Evolutionary conservation across 2,113 vertebrate genomes (phyloP).

Genomic region (Eubucco bourcierii): DNA sequence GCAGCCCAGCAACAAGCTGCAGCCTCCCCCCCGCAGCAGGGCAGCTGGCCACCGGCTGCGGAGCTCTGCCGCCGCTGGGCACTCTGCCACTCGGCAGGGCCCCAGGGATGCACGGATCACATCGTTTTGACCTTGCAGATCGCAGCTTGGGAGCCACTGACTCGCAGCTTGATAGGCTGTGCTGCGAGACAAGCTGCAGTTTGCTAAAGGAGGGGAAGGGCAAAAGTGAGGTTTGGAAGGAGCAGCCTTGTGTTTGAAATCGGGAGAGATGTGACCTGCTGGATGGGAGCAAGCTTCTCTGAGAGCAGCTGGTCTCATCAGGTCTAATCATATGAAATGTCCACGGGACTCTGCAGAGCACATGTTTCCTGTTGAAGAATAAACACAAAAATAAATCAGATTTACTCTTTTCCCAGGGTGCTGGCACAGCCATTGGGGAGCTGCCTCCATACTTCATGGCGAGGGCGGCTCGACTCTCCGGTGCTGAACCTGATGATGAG

Average conservation of each 20-base stretch:
- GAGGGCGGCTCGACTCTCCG: conserved; percentile 92
- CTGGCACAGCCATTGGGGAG: conserved; percentile 97
- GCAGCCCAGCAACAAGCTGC: not conserved
- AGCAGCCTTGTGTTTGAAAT: rapidly evolving
- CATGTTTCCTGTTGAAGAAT: not conserved
- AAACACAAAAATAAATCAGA: conserved; percentile 2
- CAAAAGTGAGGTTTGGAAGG: not conserved
- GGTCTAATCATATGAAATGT: not conserved
- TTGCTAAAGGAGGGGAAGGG: not conserved
- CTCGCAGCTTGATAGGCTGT: not conserved
- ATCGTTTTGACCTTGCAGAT: not conserved
- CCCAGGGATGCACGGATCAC: not conserved
- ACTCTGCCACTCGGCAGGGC: not conserved
- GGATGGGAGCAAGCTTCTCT: not conserved
- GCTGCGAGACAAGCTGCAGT: not conserved
- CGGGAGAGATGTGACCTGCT: not conserved
- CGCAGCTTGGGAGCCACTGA: not conserved
- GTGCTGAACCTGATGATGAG: conserved; percentile 90
- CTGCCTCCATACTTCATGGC: conserved; percentile 99
- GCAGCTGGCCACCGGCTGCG: not conserved
- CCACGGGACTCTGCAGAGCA: not conserved
- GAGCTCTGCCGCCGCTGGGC: not conserved
- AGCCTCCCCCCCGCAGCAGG: not conserved
- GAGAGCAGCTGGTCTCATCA: not conserved
- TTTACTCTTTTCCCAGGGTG: conserved; percentile 80